Base-by-base conservation (phyloP, 2,888 invertebrate species). In the Anoplius nigerrimus region DNA sequence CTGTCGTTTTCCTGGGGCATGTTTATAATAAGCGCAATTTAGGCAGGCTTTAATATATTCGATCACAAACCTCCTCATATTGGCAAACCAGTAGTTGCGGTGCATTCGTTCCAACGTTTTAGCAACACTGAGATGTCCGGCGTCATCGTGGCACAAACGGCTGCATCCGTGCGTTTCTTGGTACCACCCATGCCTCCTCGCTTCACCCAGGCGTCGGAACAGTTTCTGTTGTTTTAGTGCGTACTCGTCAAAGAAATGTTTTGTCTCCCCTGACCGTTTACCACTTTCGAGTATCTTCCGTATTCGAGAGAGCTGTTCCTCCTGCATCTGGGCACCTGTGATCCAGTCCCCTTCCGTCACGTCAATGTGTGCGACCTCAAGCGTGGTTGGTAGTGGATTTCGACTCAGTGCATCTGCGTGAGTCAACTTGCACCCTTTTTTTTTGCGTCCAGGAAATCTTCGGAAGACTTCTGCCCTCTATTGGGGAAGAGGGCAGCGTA, bases 391-490 rank as follows among this genome's bases (percentile, higher is more conserved):
- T 6, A 55, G 66, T 15, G 80, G 75, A 55, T 75, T 75, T 64
- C 81, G 55, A 46, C 77, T 76, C 11, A 83, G 53, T 0, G 71
- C 65, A 65, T 82, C 82, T 2, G 76, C 81, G 62, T 80, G 78
- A 42, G 15, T n/a, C n/a, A n/a, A n/a, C n/a, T n/a, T n/a, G n/a
- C n/a, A n/a, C n/a, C n/a, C n/a, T n/a, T n/a, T n/a, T n/a, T n/a
- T n/a, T n/a, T n/a, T n/a, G n/a, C n/a, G n/a, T n/a, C n/a, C n/a
- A n/a, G n/a, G n/a, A n/a, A n/a, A n/a, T n/a, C n/a, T n/a, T n/a
- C n/a, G n/a, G n/a, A n/a, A n/a, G n/a, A n/a, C n/a, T n/a, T n/a
- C n/a, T n/a, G n/a, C n/a, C n/a, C n/a, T n/a, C n/a, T n/a, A n/a
- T n/a, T n/a, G n/a, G n/a, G n/a, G n/a, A n/a, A n/a, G n/a, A n/a